Evolutionary conservation across 1,140 invertebrate genomes (phyloP), one percentile per base, ranked within the genome.

Genomic region (Arion vulgaris): DNA sequence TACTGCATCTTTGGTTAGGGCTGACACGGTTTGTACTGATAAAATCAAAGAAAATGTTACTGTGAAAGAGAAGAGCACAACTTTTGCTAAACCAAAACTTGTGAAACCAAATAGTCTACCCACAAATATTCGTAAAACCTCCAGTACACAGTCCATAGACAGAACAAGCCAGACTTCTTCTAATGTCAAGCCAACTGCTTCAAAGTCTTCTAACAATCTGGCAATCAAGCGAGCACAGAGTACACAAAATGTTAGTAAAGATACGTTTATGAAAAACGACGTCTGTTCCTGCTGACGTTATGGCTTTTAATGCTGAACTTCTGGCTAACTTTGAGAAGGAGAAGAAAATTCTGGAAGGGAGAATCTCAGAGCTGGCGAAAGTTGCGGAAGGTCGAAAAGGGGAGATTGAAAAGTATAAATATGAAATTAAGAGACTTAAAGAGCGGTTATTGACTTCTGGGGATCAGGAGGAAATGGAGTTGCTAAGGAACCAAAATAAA

Each of bases 311-410:
- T 87, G 91, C 91, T 13, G 92, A 92, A 84, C 85, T 92, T 26
- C 84, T 92, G 39, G 91, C 92, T 66, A 92, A 89, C 75, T 92
- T 92, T 88, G 92, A 93, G 82, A 92, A 92, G 81, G 92, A 92
- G 77, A 92, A 92, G 83, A 91, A 91, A 84, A 77, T 83, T 41
- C 86, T 90, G 36, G 92, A 93, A 82, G 85, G 84, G 26, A 85
- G 90, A 69, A 92, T 93, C 57, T 92, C 91, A 0, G 92, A 92
- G 76, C 84, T 92, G 49, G 90, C 90, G 32, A 91, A 92, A 84
- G 74, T 90, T 0, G 85, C 91, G 26, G 92, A 93, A 84, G 86
- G 85, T 74, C 81, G 91, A n/a, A 92, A 92, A 87, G 90, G 87
- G 26, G 92, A 93, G 79, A 92, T 92, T 41, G 92, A 92, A 83